These are phyloP conservation scores for Bradypodion pumilum DNA, from an alignment of 2,797 vertebrate genomes.

Conservation along the genomic window DNA sequence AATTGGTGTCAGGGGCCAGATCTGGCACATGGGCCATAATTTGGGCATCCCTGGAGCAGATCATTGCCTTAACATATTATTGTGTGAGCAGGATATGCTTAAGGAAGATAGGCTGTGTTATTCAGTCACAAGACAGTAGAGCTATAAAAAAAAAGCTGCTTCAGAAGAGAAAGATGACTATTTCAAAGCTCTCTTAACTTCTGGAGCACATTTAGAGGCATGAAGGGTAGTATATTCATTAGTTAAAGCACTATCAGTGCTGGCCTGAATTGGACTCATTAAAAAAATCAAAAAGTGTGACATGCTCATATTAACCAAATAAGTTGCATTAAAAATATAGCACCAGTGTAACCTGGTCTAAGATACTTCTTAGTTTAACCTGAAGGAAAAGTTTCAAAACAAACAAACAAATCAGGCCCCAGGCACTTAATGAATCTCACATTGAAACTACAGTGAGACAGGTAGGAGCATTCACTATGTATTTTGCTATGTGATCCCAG, in stretches of 20 bases:
- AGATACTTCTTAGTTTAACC: neutral
- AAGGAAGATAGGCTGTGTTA: constrained; percentile 1
- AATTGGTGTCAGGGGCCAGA: too few species aligned
- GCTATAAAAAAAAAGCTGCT: neutral
- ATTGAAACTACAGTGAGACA: too few species aligned
- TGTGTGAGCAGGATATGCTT: neutral
- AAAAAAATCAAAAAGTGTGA: neutral
- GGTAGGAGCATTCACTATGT: too few species aligned
- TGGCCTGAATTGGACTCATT: neutral
- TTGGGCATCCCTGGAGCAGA: too few species aligned
- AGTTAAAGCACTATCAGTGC: neutral
- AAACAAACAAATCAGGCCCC: neutral
- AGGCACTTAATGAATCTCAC: neutral
- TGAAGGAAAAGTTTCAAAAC: neutral
- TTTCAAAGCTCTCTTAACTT: neutral
- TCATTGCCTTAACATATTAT: rapidly evolving
- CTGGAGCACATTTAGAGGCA: neutral
- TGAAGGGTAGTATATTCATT: neutral
- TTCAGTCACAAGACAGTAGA: neutral
- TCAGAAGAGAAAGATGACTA: neutral
- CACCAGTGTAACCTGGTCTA: neutral
- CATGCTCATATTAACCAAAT: too few species aligned
- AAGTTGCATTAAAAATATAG: neutral
- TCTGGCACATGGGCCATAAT: too few species aligned
- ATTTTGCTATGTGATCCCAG: neutral